These are phyloP conservation scores for Euclidia mi DNA, from an alignment of 2,888 invertebrate species.

Conservation along the genomic window DNA sequence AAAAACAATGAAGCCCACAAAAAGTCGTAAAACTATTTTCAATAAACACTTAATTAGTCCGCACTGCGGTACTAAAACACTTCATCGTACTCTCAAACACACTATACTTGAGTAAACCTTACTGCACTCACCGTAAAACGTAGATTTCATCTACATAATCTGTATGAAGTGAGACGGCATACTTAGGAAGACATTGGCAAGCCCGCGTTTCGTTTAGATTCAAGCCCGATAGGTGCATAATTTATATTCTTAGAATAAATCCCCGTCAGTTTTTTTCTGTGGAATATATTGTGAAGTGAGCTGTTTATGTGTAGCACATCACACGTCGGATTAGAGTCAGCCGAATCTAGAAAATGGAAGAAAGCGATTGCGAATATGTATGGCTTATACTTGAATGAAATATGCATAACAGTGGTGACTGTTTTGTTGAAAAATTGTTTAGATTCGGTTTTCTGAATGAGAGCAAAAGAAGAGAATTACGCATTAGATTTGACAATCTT, in stretches of 20 bases:
- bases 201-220: slow-evolving; percentile 5
- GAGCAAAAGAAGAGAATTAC: too few species aligned
- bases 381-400: background rate
- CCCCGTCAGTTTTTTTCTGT: slow-evolving; percentile 15
- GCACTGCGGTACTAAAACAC: slow-evolving; percentile 28
- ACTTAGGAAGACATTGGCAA: background rate
- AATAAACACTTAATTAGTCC: slow-evolving; percentile 31
- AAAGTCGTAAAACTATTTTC: too few species aligned
- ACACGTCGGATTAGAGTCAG: slow-evolving; percentile 12
- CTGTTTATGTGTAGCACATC: slow-evolving; percentile 2
- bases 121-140: slow-evolving; percentile 3
- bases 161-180: slow-evolving; percentile 5
- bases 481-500: too few species aligned
- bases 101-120: background rate
- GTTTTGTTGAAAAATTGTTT: too few species aligned
- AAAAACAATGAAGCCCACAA: too few species aligned
- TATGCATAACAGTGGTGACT: background rate
- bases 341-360: slow-evolving; percentile 6
- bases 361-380: slow-evolving; percentile 6
- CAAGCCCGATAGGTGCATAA: slow-evolving; percentile 11
- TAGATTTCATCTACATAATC: slow-evolving; percentile 16
- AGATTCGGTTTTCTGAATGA: too few species aligned
- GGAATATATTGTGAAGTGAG: slow-evolving; percentile 8
- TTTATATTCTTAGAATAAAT: slow-evolving; percentile 15
- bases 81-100: background rate